Evolutionary conservation across 2,113 vertebrate species (phyloP).

Genomic region (Tichodroma muraria): DNA sequence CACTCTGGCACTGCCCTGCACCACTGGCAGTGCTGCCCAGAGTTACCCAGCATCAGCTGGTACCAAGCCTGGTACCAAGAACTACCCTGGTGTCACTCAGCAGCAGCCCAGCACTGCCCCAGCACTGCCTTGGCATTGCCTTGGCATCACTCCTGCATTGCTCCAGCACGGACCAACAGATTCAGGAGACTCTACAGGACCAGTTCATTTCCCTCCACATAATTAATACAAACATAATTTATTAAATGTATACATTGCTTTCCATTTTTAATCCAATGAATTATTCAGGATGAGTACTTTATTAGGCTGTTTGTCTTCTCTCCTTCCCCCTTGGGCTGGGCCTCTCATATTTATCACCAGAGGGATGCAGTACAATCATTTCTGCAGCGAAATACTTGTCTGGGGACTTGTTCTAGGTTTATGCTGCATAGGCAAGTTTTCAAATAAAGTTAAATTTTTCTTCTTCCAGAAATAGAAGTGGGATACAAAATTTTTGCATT

Average conservation of each 20-base stretch:
- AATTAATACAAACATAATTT: not conserved
- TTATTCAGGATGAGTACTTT: not conserved
- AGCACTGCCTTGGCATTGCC: too few species aligned
- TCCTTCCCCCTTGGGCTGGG: not conserved
- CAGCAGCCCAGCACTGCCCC: not conserved
- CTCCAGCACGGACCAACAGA: not conserved
- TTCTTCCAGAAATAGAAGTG: not conserved
- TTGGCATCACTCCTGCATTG: not conserved
- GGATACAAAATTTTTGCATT: not conserved
- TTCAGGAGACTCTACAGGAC: too few species aligned
- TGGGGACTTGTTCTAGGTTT: not conserved
- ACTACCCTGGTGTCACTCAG: too few species aligned
- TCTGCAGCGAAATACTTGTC: not conserved
- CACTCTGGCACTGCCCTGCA: not conserved
- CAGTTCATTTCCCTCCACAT: rapidly evolving
- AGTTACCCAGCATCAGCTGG: too few species aligned
- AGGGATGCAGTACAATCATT: rapidly evolving
- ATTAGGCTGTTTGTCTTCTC: not conserved
- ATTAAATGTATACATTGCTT: not conserved
- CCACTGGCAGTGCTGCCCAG: not conserved
- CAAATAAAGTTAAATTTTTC: not conserved
- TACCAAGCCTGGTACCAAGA: not conserved
- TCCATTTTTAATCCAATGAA: not conserved
- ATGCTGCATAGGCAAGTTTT: not conserved
- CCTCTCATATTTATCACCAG: rapidly evolving